Conservation (phyloP, 2,113 vertebrate genomes). For the Atractosteus spatula region DNA sequence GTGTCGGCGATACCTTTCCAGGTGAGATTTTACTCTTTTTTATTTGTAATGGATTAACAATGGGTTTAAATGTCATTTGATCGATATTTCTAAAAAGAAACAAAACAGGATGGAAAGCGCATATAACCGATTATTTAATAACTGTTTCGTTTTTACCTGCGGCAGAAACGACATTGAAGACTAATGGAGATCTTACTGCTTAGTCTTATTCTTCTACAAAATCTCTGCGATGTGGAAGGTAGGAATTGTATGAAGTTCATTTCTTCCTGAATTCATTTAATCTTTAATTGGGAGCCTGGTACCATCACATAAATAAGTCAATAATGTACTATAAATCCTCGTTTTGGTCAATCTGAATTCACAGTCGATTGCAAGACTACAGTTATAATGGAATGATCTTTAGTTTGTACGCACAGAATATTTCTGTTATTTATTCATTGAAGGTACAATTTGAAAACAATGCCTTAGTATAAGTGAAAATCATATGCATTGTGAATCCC, state of each 20-base stretch:
- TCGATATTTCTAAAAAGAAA: no score
- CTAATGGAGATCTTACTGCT: slow-evolving; percentile 93
- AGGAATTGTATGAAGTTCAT: slow-evolving; percentile 49
- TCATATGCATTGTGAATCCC: no score
- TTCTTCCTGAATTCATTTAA: neutral
- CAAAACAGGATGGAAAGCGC: slow-evolving; percentile 25
- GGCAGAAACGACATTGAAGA: slow-evolving; percentile 74
- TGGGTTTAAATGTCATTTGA: no score
- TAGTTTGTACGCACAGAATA: no score
- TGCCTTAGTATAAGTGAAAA: no score
- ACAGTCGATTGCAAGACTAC: no score
- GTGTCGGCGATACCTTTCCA: slow-evolving; percentile 65
- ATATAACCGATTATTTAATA: neutral
- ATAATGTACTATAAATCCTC: no score
- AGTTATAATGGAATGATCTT: no score
- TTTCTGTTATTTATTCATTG: no score
- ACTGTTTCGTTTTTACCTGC: slow-evolving; percentile 60
- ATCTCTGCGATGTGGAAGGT: slow-evolving; percentile 82
- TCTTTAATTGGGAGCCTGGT: neutral
- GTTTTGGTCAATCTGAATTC: no score
- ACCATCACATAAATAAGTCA: no score
- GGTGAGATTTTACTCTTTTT: slow-evolving; percentile 64
- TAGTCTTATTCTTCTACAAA: slow-evolving; percentile 84
- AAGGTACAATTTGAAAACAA: no score
- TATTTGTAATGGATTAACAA: slow-evolving; percentile 7